phyloP scores from a whole-genome alignment of 1,140 invertebrate genomes.

The Drosophila lini region DNA sequence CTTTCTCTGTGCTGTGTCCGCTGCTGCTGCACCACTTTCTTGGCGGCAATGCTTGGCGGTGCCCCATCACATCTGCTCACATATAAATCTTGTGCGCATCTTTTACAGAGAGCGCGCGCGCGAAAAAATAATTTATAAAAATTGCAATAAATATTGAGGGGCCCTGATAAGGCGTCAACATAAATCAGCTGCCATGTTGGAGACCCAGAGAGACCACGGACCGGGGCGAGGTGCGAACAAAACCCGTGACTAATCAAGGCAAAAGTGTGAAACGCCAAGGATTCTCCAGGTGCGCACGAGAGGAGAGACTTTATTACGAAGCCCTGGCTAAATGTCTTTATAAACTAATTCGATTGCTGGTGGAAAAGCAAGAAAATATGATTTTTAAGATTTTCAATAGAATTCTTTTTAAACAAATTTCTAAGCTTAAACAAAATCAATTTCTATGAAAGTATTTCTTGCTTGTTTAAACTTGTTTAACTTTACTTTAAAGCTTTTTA shows the following conservation, averaged over 20 bases:
- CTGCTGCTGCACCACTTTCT: constrained; percentile 12
- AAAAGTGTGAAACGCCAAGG: constrained; percentile 55
- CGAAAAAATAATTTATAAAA: constrained; percentile 58
- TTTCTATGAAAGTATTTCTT: neutral
- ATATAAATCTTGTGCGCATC: constrained; percentile 51
- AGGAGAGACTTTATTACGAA: neutral
- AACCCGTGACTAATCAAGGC: constrained; percentile 73
- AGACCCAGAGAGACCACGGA: constrained; percentile 3
- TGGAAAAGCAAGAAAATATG: neutral
- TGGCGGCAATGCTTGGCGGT: neutral
- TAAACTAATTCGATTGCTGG: constrained; percentile 54
- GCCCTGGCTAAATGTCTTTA: constrained; percentile 46
- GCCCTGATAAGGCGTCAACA: constrained; percentile 80
- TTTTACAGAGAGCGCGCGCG: constrained; percentile 14
- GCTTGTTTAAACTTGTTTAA: neutral
- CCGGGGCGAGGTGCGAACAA: constrained; percentile 9
- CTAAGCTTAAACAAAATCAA: neutral
- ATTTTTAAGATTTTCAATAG: neutral
- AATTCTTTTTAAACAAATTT: neutral
- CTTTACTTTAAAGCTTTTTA: neutral
- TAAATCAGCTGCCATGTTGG: constrained; percentile 73
- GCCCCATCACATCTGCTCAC: constrained; percentile 49
- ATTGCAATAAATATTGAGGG: constrained; percentile 82
- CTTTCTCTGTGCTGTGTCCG: constrained; percentile 15
- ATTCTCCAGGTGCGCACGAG: constrained; percentile 24